Evolutionary conservation across 1,140 invertebrate genomes (phyloP), one percentile per base, ranked within the genome.

Genomic region (Cherax destructor): DNA sequence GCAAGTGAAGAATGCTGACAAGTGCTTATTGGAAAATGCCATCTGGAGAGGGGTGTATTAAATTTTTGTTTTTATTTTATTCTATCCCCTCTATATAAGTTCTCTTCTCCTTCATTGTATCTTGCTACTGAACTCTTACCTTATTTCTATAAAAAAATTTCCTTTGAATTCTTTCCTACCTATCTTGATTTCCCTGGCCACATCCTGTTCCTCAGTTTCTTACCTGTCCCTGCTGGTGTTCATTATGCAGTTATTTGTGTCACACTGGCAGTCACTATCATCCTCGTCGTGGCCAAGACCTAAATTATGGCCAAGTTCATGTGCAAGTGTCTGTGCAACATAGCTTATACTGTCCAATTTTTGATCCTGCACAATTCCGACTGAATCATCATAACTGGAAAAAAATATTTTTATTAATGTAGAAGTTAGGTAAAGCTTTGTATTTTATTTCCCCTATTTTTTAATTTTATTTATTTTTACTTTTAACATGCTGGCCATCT

Each of bases 281-380:
- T 77, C 76, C 77, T 79, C 77, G 50, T 50, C 77, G n/a, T 79
- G 77, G n/a, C 47, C 16, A n/a, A 79, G 77, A 11, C 77, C 77
- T 9, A 79, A 47, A 24, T 79, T 79, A 24, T 79, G 77, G 18
- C 77, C 77, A 9, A 79, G 30, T 30, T 79, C 77, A 50, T 79
- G 77, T 5, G 77, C 77, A 5, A 79, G 10, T 50, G 77, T 79
- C 5, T 50, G 47, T 18, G 47, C 77, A 3, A 52, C 77, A 49
- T n/a, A 49, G 47, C 9, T 49, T 16, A 77, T 49, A 1, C 41
- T 9, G 16, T 11, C 21, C 41, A 49, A 21, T 30, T 74, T 74
- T 50, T 49, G 13, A 10, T 79, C 77, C 47, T 79, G 77, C 77
- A 79, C 77, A 49, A 79, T n/a, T 11, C 77, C 77, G 18, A 79